phyloP scores from a whole-genome alignment of 2,113 vertebrate species.

The Dinomys branickii region DNA sequence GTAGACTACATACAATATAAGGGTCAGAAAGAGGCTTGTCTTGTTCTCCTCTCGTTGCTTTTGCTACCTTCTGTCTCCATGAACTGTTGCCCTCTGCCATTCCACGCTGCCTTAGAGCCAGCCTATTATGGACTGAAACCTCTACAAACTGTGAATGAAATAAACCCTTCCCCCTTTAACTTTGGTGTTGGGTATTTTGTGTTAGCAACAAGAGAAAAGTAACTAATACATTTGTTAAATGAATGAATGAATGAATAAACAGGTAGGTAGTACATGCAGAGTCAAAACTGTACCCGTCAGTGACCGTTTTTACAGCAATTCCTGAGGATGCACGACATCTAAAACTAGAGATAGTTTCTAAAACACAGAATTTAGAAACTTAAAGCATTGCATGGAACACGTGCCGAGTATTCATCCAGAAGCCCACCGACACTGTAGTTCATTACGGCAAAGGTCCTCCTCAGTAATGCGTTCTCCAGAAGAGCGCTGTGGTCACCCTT shows the following conservation, averaged over 20 bases:
- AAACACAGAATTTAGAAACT: background rate
- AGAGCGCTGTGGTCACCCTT: background rate
- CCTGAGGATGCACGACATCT: background rate
- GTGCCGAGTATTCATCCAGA: background rate
- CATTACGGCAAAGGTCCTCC: background rate
- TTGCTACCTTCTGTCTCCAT: background rate
- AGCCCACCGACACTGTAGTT: background rate
- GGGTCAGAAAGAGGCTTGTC: background rate
- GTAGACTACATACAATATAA: background rate
- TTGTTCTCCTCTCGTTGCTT: background rate
- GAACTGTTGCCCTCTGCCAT: background rate
- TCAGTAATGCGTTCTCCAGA: fast-evolving
- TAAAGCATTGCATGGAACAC: background rate
- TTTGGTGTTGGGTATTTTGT: background rate
- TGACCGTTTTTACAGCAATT: background rate
- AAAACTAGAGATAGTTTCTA: background rate
- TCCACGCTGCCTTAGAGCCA: background rate
- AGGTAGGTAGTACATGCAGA: background rate
- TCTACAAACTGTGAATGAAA: background rate
- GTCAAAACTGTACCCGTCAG: background rate
- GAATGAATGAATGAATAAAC: background rate
- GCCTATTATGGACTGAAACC: background rate
- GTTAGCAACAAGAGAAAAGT: background rate
- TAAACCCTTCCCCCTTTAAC: background rate
- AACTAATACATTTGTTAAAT: background rate